phyloP scores from a whole-genome alignment of 2,113 vertebrate species.

The Mus spicilegus region DNA sequence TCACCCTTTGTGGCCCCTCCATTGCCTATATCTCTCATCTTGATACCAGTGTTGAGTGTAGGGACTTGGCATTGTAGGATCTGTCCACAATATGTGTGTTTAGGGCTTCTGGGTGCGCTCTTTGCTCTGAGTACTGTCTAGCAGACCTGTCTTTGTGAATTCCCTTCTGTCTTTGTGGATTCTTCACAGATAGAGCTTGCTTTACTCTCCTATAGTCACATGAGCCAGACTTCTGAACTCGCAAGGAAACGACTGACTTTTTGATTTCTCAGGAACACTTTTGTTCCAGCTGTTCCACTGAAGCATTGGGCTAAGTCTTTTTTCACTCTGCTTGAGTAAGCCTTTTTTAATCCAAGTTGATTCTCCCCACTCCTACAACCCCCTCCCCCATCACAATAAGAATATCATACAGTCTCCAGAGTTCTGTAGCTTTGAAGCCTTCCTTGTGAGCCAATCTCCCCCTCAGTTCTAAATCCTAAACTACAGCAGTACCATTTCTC shows the following conservation, averaged over 20 bases:
- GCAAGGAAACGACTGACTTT: not conserved
- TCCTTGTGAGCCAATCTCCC: constrained; percentile 30
- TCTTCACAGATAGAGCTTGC: not conserved
- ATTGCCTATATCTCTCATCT: not conserved
- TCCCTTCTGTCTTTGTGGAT: not conserved
- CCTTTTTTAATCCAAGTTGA: constrained; percentile 9
- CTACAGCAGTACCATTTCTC: not conserved
- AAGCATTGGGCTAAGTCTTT: constrained; percentile 49
- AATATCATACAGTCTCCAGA: not conserved
- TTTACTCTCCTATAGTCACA: constrained; percentile 2
- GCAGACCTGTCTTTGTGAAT: not conserved
- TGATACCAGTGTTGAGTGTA: not conserved
- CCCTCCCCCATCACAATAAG: not conserved
- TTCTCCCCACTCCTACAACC: not conserved
- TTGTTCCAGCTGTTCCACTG: constrained; percentile 23
- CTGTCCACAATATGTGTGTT: not conserved
- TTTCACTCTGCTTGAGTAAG: constrained; percentile 17
- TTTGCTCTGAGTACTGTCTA: not conserved
- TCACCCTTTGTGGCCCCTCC: no score
- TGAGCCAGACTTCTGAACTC: constrained; percentile 26
- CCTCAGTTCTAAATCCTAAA: constrained; percentile 57
- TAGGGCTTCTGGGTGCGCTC: not conserved
- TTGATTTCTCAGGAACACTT: constrained; percentile 7
- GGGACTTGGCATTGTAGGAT: not conserved
- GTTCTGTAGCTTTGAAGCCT: constrained; percentile 43